phyloP scores from a whole-genome alignment of 2,113 vertebrate genomes.

The Setophaga coronata region DNA sequence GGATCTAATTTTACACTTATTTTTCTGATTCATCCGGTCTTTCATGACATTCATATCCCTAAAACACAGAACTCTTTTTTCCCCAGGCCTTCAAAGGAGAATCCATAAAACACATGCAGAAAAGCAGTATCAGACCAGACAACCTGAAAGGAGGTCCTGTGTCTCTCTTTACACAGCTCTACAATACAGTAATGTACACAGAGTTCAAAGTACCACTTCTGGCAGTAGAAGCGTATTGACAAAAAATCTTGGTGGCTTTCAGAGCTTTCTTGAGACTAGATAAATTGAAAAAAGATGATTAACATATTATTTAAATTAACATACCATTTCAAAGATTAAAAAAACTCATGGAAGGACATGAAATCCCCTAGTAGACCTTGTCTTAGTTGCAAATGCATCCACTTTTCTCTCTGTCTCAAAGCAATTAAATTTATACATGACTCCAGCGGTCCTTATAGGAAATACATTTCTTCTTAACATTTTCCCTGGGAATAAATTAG shows the following conservation, averaged over 20 bases:
- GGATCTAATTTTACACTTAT: neutral
- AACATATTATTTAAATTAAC: neutral
- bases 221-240: neutral
- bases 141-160: neutral
- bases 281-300: constrained; percentile 1
- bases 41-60: constrained; percentile 14
- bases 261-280: neutral
- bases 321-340: neutral
- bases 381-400: neutral
- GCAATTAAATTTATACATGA: neutral
- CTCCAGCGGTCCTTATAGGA: neutral
- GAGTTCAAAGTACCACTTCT: neutral
- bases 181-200: neutral
- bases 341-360: neutral
- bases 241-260: neutral
- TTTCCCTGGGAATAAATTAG: neutral
- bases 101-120: neutral
- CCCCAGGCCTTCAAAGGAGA: neutral
- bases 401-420: neutral
- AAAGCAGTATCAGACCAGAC: neutral
- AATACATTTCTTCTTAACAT: neutral
- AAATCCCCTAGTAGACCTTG: neutral
- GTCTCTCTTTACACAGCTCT: neutral
- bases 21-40: constrained; percentile 33
- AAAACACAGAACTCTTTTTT: constrained; percentile 10